phyloP scores from a whole-genome alignment of 2,797 vertebrate species.

The Simalia tracyae region DNA sequence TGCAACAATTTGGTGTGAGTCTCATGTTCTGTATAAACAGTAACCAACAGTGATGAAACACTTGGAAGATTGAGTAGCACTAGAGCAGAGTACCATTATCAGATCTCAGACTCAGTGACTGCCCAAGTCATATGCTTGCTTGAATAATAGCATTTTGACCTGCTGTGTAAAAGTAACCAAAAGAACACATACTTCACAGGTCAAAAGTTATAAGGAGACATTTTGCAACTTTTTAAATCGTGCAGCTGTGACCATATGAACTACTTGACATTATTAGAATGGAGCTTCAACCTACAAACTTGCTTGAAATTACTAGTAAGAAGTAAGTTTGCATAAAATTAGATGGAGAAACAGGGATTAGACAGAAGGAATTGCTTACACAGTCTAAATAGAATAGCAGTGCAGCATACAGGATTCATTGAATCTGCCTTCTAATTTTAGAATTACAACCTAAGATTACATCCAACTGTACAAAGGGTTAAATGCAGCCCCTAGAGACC shows the following conservation, averaged over 20 bases:
- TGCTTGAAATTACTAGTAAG: not conserved
- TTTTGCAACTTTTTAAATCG: not conserved
- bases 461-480: too few species aligned
- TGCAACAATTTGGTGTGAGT: not conserved
- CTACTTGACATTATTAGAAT: not conserved
- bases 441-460: not conserved
- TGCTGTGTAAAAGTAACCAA: not conserved
- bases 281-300: too few species aligned
- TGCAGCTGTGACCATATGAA: not conserved
- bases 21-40: not conserved
- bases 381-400: not conserved
- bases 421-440: not conserved
- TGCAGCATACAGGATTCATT: not conserved
- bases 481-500: too few species aligned
- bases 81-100: not conserved
- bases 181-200: not conserved
- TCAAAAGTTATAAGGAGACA: not conserved
- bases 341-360: not conserved
- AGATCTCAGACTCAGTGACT: not conserved
- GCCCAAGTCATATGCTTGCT: not conserved
- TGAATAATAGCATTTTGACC: not conserved
- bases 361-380: not conserved
- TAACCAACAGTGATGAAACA: not conserved
- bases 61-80: not conserved
- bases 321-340: not conserved